Evolutionary conservation across 2,797 vertebrate species (phyloP).

Genomic region (Fratercula arctica): DNA sequence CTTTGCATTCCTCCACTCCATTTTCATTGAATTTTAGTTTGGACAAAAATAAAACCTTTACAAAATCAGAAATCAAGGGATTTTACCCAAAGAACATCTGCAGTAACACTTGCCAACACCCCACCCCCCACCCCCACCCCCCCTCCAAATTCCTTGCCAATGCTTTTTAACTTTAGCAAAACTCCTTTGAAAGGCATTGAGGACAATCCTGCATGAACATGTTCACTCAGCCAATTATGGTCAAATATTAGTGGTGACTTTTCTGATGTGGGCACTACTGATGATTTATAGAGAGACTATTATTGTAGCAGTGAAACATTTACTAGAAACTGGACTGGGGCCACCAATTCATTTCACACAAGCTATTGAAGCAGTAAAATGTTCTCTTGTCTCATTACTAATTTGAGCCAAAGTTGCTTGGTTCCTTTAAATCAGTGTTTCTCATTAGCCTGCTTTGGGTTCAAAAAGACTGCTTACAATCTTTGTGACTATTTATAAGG

Average conservation of each 20-base stretch:
- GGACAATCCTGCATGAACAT: background rate
- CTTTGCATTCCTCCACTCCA: background rate
- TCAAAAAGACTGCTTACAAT: background rate
- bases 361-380: constrained; percentile 35
- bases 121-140: rapidly evolving
- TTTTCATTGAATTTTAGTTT: background rate
- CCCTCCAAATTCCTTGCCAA: background rate
- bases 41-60: background rate
- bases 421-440: constrained; percentile 42
- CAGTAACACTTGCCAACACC: background rate
- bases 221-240: constrained; percentile 32
- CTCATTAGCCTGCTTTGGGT: constrained; percentile 15
- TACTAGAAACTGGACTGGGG: constrained; percentile 59
- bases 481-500: constrained; percentile 25
- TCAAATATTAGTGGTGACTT: constrained; percentile 27
- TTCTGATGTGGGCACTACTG: constrained; percentile 29
- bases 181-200: background rate
- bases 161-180: background rate
- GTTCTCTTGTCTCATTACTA: constrained; percentile 29
- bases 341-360: constrained; percentile 56
- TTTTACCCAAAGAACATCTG: background rate
- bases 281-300: constrained; percentile 46
- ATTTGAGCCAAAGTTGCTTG: background rate
- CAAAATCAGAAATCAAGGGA: background rate
- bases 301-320: constrained; percentile 36